Conservation (phyloP, 1,140 invertebrate genomes). For the Magallana angulata region DNA sequence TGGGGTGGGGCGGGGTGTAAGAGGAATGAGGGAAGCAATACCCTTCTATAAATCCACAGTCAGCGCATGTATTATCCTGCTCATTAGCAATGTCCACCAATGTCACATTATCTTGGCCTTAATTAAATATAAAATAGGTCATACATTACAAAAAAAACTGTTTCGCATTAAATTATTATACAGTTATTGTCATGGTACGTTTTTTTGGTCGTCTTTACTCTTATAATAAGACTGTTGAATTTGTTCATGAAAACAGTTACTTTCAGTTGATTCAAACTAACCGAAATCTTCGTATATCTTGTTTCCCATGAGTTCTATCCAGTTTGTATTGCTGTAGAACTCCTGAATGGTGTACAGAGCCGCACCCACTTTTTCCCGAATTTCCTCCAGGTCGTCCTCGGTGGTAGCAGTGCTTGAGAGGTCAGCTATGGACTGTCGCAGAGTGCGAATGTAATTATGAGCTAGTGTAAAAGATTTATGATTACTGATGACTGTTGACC, state of each 20-base stretch:
- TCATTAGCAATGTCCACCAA: background rate
- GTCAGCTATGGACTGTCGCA: background rate
- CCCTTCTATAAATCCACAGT: slow-evolving; percentile 10
- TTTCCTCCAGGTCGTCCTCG: background rate
- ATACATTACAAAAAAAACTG: no score
- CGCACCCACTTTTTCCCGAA: slow-evolving; percentile 25
- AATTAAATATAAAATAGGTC: no score
- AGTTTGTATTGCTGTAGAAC: slow-evolving; percentile 58
- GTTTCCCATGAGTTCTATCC: slow-evolving; percentile 48
- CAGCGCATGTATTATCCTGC: background rate
- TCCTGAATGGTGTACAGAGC: slow-evolving; percentile 45
- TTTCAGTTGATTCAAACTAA: background rate
- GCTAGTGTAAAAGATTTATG: background rate
- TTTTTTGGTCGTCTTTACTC: no score
- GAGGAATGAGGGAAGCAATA: background rate
- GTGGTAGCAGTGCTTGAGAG: background rate
- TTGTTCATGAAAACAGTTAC: no score
- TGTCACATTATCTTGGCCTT: background rate
- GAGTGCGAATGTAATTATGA: slow-evolving; percentile 4
- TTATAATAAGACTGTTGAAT: no score
- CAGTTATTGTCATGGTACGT: no score
- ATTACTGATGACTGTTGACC: no score
- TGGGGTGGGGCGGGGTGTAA: no score
- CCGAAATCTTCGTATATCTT: slow-evolving; percentile 49
- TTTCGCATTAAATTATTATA: no score